Percentiles rank a stretch among this genome's conserved stretches.
Conservation (phyloP, 2,113 vertebrate species). For the Symphodus melops region DNA sequence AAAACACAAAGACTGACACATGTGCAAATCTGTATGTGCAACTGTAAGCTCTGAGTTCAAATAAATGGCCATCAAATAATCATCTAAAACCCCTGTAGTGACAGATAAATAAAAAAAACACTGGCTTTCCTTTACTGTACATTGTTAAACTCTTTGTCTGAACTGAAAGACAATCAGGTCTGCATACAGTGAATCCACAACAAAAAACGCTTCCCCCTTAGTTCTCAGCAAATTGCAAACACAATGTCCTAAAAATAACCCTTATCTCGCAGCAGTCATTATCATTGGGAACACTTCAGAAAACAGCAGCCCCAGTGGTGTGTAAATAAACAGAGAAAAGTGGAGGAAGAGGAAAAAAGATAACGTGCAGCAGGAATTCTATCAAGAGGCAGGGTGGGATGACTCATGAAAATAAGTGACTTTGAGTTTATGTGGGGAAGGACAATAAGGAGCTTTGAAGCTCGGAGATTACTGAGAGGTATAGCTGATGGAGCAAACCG, state of each 20-base stretch:
- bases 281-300: slow-evolving; percentile 78
- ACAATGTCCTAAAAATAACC: slow-evolving; percentile 80
- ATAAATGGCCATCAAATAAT: slow-evolving; percentile 56
- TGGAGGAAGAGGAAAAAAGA: slow-evolving; percentile 68
- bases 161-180: slow-evolving; percentile 50
- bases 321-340: slow-evolving; percentile 75
- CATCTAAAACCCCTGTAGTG: slow-evolving; percentile 38
- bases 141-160: slow-evolving; percentile 38
- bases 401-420: slow-evolving; percentile 80
- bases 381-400: slow-evolving; percentile 76
- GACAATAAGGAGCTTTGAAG: slow-evolving; percentile 81
- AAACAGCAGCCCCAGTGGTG: slow-evolving; percentile 75
- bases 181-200: slow-evolving; percentile 39
- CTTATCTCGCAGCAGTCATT: slow-evolving; percentile 80
- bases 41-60: slow-evolving; percentile 50
- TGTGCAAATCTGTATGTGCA: no score
- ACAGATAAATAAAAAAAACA: slow-evolving; percentile 50
- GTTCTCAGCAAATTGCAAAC: slow-evolving; percentile 72
- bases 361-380: slow-evolving; percentile 73
- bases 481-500: slow-evolving; percentile 67
- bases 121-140: slow-evolving; percentile 28
- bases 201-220: slow-evolving; percentile 54
- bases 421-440: slow-evolving; percentile 77
- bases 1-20: slow-evolving; percentile 29
- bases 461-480: slow-evolving; percentile 63